Evolutionary conservation across 2,113 vertebrate genomes (phyloP).

Genomic region (Odontesthes bonariensis): DNA sequence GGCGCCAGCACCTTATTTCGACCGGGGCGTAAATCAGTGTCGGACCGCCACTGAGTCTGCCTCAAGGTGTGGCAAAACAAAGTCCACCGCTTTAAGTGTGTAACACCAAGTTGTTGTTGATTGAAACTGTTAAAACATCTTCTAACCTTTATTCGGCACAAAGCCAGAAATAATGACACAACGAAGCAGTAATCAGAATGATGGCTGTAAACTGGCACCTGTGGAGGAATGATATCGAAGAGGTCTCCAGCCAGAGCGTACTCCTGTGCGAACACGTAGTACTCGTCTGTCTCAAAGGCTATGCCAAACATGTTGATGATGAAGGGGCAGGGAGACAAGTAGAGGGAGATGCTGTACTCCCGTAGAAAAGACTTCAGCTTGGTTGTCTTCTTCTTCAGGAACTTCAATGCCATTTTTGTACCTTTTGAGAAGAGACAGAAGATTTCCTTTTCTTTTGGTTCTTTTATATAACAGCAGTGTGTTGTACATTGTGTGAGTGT

Average conservation of each 20-base stretch:
- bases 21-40: too few relatives aligned
- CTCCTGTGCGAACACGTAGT: constrained; percentile 88
- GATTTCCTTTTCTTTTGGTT: background rate
- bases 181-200: background rate
- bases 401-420: constrained; percentile 88
- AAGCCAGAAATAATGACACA: too few relatives aligned
- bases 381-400: constrained; percentile 88
- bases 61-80: too few relatives aligned
- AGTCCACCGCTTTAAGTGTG: too few relatives aligned
- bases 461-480: background rate
- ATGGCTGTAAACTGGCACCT: constrained; percentile 67
- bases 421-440: constrained; percentile 64
- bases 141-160: too few relatives aligned
- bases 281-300: constrained; percentile 87
- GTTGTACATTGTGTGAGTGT: background rate
- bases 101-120: too few relatives aligned
- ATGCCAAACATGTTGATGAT: constrained; percentile 90
- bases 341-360: constrained; percentile 88
- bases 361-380: constrained; percentile 88
- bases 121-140: too few relatives aligned
- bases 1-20: too few relatives aligned
- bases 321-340: constrained; percentile 86
- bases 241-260: constrained; percentile 87
- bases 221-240: constrained; percentile 89
- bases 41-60: too few relatives aligned